These are phyloP conservation scores for Ypsolopha scabrella DNA, from an alignment of 2,888 invertebrate species.

Conservation along the genomic window DNA sequence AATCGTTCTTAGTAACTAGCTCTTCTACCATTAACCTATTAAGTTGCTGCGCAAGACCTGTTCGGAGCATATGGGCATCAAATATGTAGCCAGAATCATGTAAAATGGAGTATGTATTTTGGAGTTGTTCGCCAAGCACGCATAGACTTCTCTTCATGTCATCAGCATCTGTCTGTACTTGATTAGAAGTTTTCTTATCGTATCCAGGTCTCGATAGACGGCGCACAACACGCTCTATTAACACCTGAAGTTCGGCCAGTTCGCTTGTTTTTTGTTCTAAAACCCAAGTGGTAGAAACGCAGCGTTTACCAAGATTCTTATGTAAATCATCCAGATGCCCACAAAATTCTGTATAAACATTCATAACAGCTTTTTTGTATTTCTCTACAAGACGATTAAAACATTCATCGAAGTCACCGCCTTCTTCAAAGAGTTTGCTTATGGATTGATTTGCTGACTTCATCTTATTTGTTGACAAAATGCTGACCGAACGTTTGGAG, in stretches of 20 bases:
- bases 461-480: slow-evolving; percentile 7
- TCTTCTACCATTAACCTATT: slow-evolving; percentile 51
- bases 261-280: background rate
- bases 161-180: slow-evolving; percentile 15
- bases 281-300: background rate
- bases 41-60: slow-evolving; percentile 40
- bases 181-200: slow-evolving; percentile 8
- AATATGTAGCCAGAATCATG: slow-evolving; percentile 45
- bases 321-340: slow-evolving; percentile 27
- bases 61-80: slow-evolving; percentile 45
- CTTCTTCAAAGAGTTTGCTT: slow-evolving; percentile 17
- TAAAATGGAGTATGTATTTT: slow-evolving; percentile 35
- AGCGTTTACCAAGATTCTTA: slow-evolving; percentile 9
- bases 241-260: slow-evolving; percentile 17
- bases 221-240: slow-evolving; percentile 22
- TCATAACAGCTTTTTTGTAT: slow-evolving; percentile 31
- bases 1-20: slow-evolving; percentile 39
- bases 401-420: slow-evolving; percentile 27
- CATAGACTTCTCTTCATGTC: slow-evolving; percentile 35
- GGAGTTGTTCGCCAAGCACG: slow-evolving; percentile 36
- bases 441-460: slow-evolving; percentile 9
- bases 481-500: slow-evolving; percentile 17
- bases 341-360: slow-evolving; percentile 28
- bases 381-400: slow-evolving; percentile 28
- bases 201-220: slow-evolving; percentile 17